Base-by-base conservation (phyloP, 2,113 vertebrate genomes). In the Scartelaos histophorus region DNA sequence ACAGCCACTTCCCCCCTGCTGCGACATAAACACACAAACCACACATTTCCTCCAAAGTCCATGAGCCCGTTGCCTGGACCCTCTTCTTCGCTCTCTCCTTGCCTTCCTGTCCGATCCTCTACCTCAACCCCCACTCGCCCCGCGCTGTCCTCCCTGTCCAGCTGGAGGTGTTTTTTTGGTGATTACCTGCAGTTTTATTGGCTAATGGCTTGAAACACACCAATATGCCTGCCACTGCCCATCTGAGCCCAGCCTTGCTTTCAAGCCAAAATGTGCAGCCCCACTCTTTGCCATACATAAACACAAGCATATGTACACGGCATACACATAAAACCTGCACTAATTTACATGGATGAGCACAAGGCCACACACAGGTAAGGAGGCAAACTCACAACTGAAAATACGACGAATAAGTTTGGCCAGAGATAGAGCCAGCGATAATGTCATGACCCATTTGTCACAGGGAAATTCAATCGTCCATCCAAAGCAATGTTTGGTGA, bases 161-260 rank as follows among this genome's bases (percentile, higher is more conserved):
- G 92, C 92, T 94, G 93, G 93, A 93, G 82, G 84, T 89, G 80
- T 87, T 90, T 90, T 87, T 90, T 90, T 91, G 91, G 89, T 92
- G 91, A 94, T 93, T 92, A 91, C 91, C 91, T 91, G 89, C 89
- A 81, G 92, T 93, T 93, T 93, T 90, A 94, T 94, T 93, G 92
- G 92, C 91, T 93, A 94, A 94, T 94, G 92, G 91, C 84, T 92
- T 93, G 93, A 94, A 94, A 93, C 92, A 93, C 89, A 93, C 92
- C 93, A 94, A 93, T 94, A 94, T 93, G 93, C 92, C 88, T 91
- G 85, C 88, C 75, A 75, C 84, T 89, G 87, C 88, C 85, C 88
- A 90, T 93, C 87, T 79, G 76, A 90, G 86, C 82, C 86, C 73
- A 82, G 84, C 68, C 74, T 67, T 65, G 80, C 79, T 86, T 84